phyloP scores from a whole-genome alignment of 92 coral and sea anemone genomes.

The Porites rus region DNA sequence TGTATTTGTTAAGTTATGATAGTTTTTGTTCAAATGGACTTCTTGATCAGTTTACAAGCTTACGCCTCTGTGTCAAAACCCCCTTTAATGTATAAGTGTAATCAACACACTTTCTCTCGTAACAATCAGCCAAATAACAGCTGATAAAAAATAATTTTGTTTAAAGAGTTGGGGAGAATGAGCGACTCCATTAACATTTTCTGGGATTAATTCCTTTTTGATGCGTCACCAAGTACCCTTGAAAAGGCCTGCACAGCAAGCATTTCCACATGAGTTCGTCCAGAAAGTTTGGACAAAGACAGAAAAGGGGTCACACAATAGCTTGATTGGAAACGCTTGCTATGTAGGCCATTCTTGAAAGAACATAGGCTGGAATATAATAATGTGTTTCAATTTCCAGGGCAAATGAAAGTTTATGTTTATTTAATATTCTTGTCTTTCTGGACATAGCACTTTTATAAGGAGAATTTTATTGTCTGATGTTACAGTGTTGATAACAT shows the following conservation, averaged over 20 bases:
- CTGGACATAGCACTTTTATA: background rate
- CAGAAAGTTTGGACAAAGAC: too few species aligned
- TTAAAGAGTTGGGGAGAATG: background rate
- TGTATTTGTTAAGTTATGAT: background rate
- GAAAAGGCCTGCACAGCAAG: too few species aligned
- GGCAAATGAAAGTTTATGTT: background rate
- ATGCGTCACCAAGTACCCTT: too few species aligned
- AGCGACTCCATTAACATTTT: too few species aligned
- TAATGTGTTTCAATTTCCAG: background rate
- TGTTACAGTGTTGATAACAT: background rate
- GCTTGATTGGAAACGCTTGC: too few species aligned
- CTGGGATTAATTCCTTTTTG: too few species aligned
- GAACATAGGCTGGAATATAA: too few species aligned
- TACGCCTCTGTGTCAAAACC: background rate
- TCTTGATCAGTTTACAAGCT: constrained; percentile 4
- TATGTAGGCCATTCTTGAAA: too few species aligned
- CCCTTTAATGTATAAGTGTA: background rate
- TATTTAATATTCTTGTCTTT: constrained; percentile 8
- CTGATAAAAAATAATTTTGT: background rate
- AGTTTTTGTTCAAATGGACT: background rate
- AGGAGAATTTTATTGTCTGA: background rate
- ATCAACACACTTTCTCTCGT: constrained; percentile 2
- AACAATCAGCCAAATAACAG: background rate
- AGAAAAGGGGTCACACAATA: too few species aligned
- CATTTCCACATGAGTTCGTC: too few species aligned